Evolutionary conservation across 2,888 invertebrate genomes (phyloP).

Genomic region (Acronicta alni): DNA sequence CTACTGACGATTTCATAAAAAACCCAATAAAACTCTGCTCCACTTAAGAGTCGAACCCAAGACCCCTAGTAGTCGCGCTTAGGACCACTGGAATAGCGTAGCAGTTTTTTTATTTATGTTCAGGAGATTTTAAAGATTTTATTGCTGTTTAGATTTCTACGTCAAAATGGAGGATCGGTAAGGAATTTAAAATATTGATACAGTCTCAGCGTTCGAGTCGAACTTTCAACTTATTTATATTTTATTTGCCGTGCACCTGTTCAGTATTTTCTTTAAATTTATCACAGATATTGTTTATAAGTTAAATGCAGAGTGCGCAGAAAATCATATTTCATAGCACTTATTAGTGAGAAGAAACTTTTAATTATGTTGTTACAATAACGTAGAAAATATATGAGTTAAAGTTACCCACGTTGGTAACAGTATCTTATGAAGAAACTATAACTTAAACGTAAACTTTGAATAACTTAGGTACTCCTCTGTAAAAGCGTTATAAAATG

Average conservation of each 20-base stretch:
- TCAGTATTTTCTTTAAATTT: neutral
- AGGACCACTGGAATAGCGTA: too few relatives aligned
- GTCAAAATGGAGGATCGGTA: neutral
- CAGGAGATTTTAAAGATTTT: too few relatives aligned
- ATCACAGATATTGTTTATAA: slow-evolving; percentile 9
- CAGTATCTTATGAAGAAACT: slow-evolving; percentile 25
- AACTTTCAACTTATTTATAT: slow-evolving; percentile 2
- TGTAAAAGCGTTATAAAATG: too few relatives aligned
- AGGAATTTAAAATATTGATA: neutral
- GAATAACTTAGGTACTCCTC: neutral
- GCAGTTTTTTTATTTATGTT: too few relatives aligned
- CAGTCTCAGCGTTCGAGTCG: neutral
- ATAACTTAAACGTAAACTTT: slow-evolving; percentile 5
- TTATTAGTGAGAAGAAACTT: slow-evolving; percentile 34
- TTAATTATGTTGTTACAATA: slow-evolving; percentile 42
- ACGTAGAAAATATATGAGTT: slow-evolving; percentile 35
- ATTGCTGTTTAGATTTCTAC: neutral
- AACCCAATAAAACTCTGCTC: too few relatives aligned
- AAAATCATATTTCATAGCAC: slow-evolving; percentile 30
- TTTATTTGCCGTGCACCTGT: neutral
- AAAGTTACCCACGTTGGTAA: slow-evolving; percentile 8
- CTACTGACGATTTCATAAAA: too few relatives aligned
- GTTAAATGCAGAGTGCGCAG: slow-evolving; percentile 13
- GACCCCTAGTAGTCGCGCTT: too few relatives aligned
- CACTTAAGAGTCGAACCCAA: too few relatives aligned